Conservation (phyloP, 2,888 invertebrate genomes). For the Heliconius charithonia region DNA sequence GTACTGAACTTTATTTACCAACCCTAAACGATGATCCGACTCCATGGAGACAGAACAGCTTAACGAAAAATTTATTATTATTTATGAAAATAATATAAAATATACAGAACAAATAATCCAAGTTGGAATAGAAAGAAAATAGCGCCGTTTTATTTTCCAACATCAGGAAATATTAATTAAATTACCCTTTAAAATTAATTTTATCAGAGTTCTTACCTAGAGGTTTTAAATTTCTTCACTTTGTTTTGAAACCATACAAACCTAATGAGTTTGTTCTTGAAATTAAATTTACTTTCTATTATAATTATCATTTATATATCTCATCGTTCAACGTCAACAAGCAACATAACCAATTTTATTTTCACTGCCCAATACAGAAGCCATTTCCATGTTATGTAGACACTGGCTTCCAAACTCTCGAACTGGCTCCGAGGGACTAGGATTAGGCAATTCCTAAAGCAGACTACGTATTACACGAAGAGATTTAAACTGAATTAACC, state of each 20-base stretch:
- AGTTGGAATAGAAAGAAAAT: conserved; percentile 22
- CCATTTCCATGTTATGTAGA: conserved; percentile 39
- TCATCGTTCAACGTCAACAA: background rate
- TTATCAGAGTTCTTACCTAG: conserved; percentile 39
- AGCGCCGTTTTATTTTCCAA: conserved; percentile 19
- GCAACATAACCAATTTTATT: background rate
- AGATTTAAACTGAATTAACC: conserved; percentile 84
- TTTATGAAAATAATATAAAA: conserved; percentile 7
- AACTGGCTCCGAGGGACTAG: conserved; percentile 72
- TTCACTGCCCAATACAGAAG: conserved; percentile 26
- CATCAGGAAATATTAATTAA: conserved; percentile 39
- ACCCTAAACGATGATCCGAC: conserved; percentile 63
- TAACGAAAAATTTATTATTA: conserved; percentile 17
- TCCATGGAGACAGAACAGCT: conserved; percentile 41
- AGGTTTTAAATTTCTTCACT: conserved; percentile 42
- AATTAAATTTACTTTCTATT: conserved; percentile 9
- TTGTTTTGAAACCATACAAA: conserved; percentile 44
- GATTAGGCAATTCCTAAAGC: conserved; percentile 77
- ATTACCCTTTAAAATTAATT: conserved; percentile 38
- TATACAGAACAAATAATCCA: conserved; percentile 7
- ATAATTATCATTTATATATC: background rate
- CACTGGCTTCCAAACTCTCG: conserved; percentile 55
- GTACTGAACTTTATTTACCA: conserved; percentile 77
- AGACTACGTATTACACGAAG: conserved; percentile 79
- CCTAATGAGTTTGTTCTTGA: conserved; percentile 28